Evolutionary conservation across 2,113 vertebrate species (phyloP).

Genomic region (Phainopepla nitens): DNA sequence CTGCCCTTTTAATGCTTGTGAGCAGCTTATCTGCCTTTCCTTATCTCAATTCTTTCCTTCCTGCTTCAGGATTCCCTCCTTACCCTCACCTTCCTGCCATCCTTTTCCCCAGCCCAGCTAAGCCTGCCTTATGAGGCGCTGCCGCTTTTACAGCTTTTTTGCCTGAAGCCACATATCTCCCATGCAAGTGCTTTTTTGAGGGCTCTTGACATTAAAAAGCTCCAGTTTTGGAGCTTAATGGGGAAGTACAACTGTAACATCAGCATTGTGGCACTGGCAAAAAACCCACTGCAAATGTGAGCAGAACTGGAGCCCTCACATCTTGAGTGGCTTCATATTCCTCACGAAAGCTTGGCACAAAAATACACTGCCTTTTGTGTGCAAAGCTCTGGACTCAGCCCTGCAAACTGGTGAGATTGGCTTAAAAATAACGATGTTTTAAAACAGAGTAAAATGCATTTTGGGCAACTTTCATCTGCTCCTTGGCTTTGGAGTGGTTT

Average conservation of each 20-base stretch:
- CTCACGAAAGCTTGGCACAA: neutral
- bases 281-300: neutral
- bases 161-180: neutral
- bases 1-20: neutral
- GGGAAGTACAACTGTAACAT: neutral
- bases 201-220: neutral
- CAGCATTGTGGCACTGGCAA: neutral
- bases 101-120: neutral
- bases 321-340: neutral
- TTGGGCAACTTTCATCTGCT: constrained; percentile 25
- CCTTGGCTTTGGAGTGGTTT: constrained; percentile 42
- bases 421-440: constrained; percentile 14
- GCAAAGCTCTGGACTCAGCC: neutral
- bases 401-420: neutral
- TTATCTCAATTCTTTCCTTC: neutral
- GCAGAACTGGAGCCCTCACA: neutral
- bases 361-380: neutral
- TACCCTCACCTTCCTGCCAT: neutral
- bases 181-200: neutral
- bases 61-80: neutral
- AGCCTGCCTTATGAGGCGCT: neutral
- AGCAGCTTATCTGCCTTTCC: neutral
- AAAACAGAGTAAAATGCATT: constrained; percentile 38
- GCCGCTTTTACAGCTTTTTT: neutral
- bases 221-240: neutral